These are phyloP conservation scores for Bucco capensis DNA, from an alignment of 2,113 vertebrate species.

Conservation along the genomic window DNA sequence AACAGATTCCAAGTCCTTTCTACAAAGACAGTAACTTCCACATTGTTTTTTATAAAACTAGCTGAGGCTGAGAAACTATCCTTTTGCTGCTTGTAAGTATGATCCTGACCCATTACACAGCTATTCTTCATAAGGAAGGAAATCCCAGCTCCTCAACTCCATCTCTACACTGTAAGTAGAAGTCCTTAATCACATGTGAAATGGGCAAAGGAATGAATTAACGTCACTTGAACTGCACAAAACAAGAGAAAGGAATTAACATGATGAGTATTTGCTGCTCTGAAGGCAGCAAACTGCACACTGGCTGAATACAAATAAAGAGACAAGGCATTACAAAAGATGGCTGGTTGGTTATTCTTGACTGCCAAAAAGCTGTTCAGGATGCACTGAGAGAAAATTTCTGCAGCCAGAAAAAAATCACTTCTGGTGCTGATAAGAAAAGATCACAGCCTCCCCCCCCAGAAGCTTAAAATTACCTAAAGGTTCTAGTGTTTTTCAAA, in stretches of 20 bases:
- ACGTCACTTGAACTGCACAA: background rate
- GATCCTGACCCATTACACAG: background rate
- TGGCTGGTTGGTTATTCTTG: background rate
- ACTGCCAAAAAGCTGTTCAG: background rate
- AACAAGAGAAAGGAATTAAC: background rate
- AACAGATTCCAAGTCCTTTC: background rate
- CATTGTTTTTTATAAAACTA: background rate
- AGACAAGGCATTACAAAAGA: background rate
- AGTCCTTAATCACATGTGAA: background rate
- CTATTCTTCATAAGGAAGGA: background rate
- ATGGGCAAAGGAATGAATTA: slow-evolving; percentile 7
- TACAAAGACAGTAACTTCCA: background rate
- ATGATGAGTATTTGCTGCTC: background rate
- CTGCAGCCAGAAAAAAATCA: background rate
- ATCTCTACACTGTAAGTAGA: background rate
- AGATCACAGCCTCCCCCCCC: background rate
- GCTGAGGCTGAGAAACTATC: background rate
- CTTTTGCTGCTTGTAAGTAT: background rate
- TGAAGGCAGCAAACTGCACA: slow-evolving; percentile 29
- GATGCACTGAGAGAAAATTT: background rate
- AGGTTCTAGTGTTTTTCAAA: background rate
- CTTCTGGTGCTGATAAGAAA: background rate
- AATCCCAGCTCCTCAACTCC: background rate
- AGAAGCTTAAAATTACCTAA: background rate
- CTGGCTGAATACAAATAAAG: slow-evolving; percentile 2